Base-by-base conservation (phyloP, 1,140 invertebrate genomes). In the Pogonomyrmex barbatus region DNA sequence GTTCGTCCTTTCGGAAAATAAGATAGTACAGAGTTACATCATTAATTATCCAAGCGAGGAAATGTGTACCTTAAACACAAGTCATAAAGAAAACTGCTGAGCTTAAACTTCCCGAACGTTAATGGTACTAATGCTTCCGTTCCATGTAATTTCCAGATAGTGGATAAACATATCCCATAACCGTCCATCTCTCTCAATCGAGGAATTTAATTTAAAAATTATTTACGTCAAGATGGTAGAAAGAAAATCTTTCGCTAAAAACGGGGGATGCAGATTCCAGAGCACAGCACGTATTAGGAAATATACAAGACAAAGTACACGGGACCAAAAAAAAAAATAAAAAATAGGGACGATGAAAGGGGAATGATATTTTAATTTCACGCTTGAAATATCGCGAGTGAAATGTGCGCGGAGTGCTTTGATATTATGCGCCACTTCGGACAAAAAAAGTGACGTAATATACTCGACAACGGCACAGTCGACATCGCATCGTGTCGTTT, bases 301-400 rank as follows among this genome's bases (percentile, higher is more conserved):
- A 45, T 65, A 24, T 24, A 24, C 10, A 36, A 42, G 3, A 54
- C 1, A 39, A 68, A 24, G 24, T 24, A 24, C 24, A 24, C 24
- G 24, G 24, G 24, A 24, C 24, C 0, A 24, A 24, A 24, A 24
- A 24, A 24, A 24, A 24, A 24, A 24, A 24, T 24, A 24, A 54
- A 78, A 68, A 56, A 56, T 9, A 9, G 6, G 4, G 45, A 56
- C 6, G 60, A 2, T 33, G 8, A 60, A 75, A 58, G 30, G 5
- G 68, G 54, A 75, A 83, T 39, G 62, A 79, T 47, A 39, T 83
- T 83, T 73, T 62, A 83, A 83, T 83, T 83, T 73, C 45, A 60
- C 54, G 68, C 45, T 47, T 83, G 68, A 75, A 75, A 75, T 71
- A 82, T 83, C 42, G 39, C 79, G 10, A 30, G 30, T 36, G 68